These are phyloP conservation scores for Conops quadrifasciatus DNA, from an alignment of 2,888 invertebrate species.

Conservation along the genomic window DNA sequence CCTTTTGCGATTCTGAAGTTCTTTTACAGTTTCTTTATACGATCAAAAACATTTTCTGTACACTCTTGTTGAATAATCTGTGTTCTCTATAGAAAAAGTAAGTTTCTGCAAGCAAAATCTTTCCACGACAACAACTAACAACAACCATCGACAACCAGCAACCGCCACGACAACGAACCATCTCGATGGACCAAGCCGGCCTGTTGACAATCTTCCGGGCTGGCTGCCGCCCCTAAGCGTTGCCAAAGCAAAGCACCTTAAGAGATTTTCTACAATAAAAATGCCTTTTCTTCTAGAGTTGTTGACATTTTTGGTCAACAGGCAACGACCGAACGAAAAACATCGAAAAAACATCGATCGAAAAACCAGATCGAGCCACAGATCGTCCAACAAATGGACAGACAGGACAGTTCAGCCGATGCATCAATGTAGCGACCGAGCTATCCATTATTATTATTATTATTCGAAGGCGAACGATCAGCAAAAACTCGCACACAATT, in stretches of 20 bases:
- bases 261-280: slow-evolving; percentile 18
- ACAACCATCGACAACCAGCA: too few relatives aligned
- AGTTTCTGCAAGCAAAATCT: too few relatives aligned
- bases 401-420: neutral
- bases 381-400: neutral
- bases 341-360: neutral
- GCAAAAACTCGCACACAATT: slow-evolving; percentile 60
- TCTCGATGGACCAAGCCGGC: too few relatives aligned
- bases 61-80: too few relatives aligned
- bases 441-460: too few relatives aligned
- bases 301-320: slow-evolving; percentile 14
- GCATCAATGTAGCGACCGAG: neutral
- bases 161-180: slow-evolving; percentile 24
- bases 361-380: too few relatives aligned
- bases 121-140: too few relatives aligned
- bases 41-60: too few relatives aligned
- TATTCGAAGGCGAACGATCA: slow-evolving; percentile 15
- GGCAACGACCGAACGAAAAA: neutral
- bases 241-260: neutral
- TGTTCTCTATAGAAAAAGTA: too few relatives aligned
- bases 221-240: too few relatives aligned
- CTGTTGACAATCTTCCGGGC: slow-evolving; percentile 31
- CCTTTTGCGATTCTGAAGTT: too few relatives aligned
- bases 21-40: too few relatives aligned
- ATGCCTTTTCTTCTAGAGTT: slow-evolving; percentile 17